phyloP scores from a whole-genome alignment of 2,888 invertebrate species.

The Reticulitermes lucifugus region DNA sequence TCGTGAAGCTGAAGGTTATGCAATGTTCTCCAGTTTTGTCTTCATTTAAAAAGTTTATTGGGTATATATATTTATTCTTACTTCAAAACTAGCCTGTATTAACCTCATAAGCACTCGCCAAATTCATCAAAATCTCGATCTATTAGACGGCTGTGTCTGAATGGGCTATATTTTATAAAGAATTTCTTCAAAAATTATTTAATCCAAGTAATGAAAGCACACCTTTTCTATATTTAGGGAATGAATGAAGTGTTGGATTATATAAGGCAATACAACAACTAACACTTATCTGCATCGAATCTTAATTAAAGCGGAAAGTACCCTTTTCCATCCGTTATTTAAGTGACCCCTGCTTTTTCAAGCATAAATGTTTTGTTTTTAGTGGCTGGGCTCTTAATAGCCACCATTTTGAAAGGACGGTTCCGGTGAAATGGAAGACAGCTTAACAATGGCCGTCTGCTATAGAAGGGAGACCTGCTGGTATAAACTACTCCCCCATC shows the following conservation, averaged over 20 bases:
- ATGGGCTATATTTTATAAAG: neutral
- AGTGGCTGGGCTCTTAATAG: constrained; percentile 20
- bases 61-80: too few species aligned
- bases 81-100: too few species aligned
- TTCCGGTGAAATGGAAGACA: constrained; percentile 26
- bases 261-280: neutral
- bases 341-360: neutral
- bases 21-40: too few species aligned
- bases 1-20: too few species aligned
- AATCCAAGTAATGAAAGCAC: neutral
- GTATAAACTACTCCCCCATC: constrained; percentile 29
- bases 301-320: neutral
- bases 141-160: too few species aligned
- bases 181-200: neutral
- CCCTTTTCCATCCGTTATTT: neutral
- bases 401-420: constrained; percentile 30
- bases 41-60: too few species aligned
- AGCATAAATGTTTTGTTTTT: constrained; percentile 26
- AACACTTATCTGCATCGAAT: neutral
- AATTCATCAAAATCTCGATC: too few species aligned
- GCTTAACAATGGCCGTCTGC: constrained; percentile 1
- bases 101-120: too few species aligned
- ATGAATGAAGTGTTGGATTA: neutral
- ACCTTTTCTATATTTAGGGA: neutral
- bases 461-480: constrained; percentile 12